Evolutionary conservation across 92 coral and sea anemone species (phyloP).

Genomic region (Isaurus tuberculatus): DNA sequence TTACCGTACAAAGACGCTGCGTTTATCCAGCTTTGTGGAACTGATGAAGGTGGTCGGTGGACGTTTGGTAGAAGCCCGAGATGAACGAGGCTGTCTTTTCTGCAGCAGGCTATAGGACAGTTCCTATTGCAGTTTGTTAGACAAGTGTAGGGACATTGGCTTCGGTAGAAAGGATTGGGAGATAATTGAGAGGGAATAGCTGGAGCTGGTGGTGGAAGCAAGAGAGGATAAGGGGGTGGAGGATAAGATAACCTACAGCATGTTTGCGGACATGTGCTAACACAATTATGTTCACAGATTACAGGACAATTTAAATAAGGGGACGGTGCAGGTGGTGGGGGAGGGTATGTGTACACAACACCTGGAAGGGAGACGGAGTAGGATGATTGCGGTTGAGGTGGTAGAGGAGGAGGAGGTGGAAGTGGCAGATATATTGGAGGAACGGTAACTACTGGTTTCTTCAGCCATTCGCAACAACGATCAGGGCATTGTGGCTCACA

Average conservation of each 20-base stretch:
- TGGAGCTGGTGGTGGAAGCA: constrained; percentile 47
- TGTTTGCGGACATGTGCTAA: constrained; percentile 83
- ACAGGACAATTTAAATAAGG: constrained; percentile 60
- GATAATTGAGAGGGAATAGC: constrained; percentile 50
- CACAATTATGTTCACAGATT: constrained; percentile 71
- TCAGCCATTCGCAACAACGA: constrained; percentile 63
- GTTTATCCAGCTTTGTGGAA: constrained; percentile 13
- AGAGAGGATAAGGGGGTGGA: constrained; percentile 13
- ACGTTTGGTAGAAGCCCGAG: constrained; percentile 54
- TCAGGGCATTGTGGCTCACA: constrained; percentile 77
- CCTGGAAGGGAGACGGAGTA: constrained; percentile 3
- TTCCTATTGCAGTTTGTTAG: constrained; percentile 61
- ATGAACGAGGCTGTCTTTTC: constrained; percentile 47
- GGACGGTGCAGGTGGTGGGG: background rate
- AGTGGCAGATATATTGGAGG: background rate
- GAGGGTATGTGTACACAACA: background rate
- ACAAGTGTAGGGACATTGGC: constrained; percentile 73
- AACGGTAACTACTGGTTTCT: background rate
- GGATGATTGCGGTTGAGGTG: constrained; percentile 47
- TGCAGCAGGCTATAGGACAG: constrained; percentile 90
- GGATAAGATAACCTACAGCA: constrained; percentile 70
- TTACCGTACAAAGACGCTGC: constrained; percentile 63
- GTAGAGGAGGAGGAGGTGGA: constrained; percentile 31
- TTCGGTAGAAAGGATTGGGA: constrained; percentile 47
- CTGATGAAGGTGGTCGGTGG: constrained; percentile 3